Evolutionary conservation across 2,888 invertebrate genomes (phyloP), one percentile per base, ranked within the genome.

Genomic region (Halictus quadricinctus): DNA sequence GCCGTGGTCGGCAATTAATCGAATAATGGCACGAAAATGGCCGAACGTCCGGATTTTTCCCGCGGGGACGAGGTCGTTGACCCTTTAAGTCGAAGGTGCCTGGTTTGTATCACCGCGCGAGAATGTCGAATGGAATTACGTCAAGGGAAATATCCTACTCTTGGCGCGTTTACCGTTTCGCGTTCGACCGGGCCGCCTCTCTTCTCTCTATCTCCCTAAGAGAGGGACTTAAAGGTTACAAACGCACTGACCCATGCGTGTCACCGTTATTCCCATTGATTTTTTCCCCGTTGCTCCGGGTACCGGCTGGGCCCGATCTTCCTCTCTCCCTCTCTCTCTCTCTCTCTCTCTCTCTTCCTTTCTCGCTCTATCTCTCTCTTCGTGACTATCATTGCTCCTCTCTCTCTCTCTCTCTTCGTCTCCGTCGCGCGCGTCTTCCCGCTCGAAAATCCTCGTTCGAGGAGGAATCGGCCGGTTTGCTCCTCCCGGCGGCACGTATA

Each of bases 211-310:
- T 66, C 70, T 64, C 75, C 66, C 72, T 72, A 76, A 72, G 48
- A 74, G 72, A 84, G 69, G 83, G 84, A 80, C 89, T 83, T 81
- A 88, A 89, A 90, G 90, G 90, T 90, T 90, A 90, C 81, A 89
- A 90, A 90, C 90, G 90, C 90, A 90, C 90, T 90, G 90, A 90
- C 90, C 90, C 90, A 90, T 90, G 89, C 90, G 90, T 90, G 90
- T 90, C 90, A 90, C 90, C 90, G 90, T 90, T 90, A 90, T 90
- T 90, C 86, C 90, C 88, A 89, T 87, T 87, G 90, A 90, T 90
- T 90, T 90, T 86, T 90, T 90, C 82, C 66, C 46, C 70, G 70
- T 70, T 70, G 64, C 66, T 69, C 74, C 54, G 74, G 69, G 54
- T 25, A 21, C 50, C 50, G 43, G 50, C 76, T 58, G 77, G 43